Evolutionary conservation across 23 tunicate genomes (phyloP).

Genomic region (Ciona savignyi): DNA sequence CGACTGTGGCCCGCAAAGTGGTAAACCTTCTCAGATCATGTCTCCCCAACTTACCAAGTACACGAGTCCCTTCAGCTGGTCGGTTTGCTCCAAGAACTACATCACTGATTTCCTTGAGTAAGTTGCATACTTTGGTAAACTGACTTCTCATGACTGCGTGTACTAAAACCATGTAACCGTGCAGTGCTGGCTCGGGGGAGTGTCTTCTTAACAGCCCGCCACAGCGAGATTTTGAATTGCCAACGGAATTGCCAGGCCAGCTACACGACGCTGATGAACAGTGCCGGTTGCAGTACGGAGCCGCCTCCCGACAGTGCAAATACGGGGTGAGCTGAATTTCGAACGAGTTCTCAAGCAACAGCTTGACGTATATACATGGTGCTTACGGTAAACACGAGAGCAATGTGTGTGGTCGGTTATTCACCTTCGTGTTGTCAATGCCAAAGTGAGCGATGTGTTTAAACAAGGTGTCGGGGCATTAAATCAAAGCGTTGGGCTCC

Average conservation of each 20-base stretch:
- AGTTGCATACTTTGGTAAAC: conserved; percentile 10
- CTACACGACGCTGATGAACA: conserved; percentile 93
- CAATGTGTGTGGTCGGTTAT: neutral
- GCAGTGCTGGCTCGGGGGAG: conserved; percentile 67
- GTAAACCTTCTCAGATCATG: conserved; percentile 86
- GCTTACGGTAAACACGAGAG: neutral
- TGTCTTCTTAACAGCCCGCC: conserved; percentile 77
- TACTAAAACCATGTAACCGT: neutral
- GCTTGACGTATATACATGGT: too few relatives aligned
- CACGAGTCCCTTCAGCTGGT: conserved; percentile 90
- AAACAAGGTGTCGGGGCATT: neutral
- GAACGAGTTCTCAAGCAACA: too few relatives aligned
- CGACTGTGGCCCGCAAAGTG: conserved; percentile 63
- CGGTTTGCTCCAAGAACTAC: conserved; percentile 85
- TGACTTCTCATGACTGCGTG: too few relatives aligned
- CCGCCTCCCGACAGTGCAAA: conserved; percentile 76
- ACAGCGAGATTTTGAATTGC: conserved; percentile 57
- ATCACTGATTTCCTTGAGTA: conserved; percentile 91
- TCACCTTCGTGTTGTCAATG: neutral
- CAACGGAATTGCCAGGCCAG: conserved; percentile 88
- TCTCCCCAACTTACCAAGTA: conserved; percentile 63
- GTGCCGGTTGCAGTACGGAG: conserved; percentile 88
- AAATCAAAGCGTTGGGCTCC: conserved; percentile 1
- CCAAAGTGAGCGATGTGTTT: neutral
- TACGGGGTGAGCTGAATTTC: conserved; percentile 70